phyloP scores from a whole-genome alignment of 2,113 vertebrate species.

The Natator depressus region DNA sequence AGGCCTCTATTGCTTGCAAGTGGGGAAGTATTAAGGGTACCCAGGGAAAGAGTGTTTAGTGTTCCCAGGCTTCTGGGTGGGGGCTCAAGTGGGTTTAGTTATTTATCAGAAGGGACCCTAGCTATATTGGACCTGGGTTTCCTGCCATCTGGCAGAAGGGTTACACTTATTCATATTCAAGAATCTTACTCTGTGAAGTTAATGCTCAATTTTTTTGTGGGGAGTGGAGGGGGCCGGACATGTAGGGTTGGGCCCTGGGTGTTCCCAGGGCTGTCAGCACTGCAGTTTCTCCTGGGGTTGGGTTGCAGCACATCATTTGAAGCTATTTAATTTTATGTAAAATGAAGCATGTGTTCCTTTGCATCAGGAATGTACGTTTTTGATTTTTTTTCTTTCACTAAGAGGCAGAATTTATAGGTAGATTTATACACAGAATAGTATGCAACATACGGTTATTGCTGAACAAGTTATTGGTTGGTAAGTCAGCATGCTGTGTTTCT shows the following conservation, averaged over 20 bases:
- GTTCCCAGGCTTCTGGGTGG: background rate
- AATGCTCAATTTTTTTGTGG: background rate
- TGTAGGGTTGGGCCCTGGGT: background rate
- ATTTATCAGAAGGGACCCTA: background rate
- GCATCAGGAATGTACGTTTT: background rate
- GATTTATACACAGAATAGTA: background rate
- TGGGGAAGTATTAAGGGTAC: background rate
- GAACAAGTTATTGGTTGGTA: conserved; percentile 37
- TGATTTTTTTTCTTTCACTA: background rate
- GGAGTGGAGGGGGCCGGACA: background rate
- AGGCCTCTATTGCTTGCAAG: background rate
- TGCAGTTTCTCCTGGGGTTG: background rate
- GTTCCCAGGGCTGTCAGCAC: background rate
- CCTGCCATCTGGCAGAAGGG: background rate
- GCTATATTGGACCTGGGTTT: background rate
- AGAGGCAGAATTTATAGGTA: background rate
- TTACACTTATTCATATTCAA: background rate
- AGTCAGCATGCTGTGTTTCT: fast-evolving
- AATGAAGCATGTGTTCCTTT: fast-evolving
- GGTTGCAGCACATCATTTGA: background rate
- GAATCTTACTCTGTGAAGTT: background rate
- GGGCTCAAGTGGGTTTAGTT: background rate
- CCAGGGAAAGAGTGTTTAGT: background rate
- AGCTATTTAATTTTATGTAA: background rate
- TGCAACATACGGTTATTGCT: background rate